Base-by-base conservation (phyloP, 2,113 vertebrate genomes). In the Ptilonorhynchus violaceus region DNA sequence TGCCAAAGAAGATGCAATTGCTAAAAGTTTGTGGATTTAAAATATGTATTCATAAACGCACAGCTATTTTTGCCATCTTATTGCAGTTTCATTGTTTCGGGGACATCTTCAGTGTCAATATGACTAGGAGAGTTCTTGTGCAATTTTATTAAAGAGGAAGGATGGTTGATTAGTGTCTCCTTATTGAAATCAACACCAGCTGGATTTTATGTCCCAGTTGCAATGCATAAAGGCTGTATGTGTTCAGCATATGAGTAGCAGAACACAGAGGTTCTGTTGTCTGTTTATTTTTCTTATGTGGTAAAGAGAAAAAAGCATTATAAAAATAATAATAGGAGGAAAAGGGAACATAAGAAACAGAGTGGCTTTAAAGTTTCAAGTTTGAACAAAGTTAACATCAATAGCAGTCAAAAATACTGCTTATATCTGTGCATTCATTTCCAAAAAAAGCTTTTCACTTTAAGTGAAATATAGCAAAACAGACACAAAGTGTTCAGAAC, bases 381-480 rank as follows among this genome's bases (percentile, higher is more conserved):
- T 82, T 8, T 47, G 78, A 85, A 46, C 16, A 73, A 94, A 94
- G 18, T 46, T 69, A 68, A 89, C 15, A 80, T 66, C 64, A 93
- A 53, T 10, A 86, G 47, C 46, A 67, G 49, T 64, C 28, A 81
- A 83, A 96, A 96, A 81, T 53, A 91, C 30, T 93, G 70, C 89
- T 92, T 93, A 75, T 33, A 28, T 75, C 39, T 74, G 27, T 55
- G 42, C 30, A 56, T 93, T 96, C 52, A 9, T 60, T 94, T 95
- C 91, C 80, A 97, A 95, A 77, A 87, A 66, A 72, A 97, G 25
- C 59, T 83, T 76, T 19, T 49, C 72, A 72, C 39, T 87, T 83
- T 74, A 75, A 92, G 37, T 33, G 2, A 87, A 75, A 13, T 30
- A 35, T 3, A 64, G 50, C 11, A 91, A 69, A 92, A 66, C 50